Conservation (phyloP, 2,888 invertebrate species). For the Calameuta idolon region DNA sequence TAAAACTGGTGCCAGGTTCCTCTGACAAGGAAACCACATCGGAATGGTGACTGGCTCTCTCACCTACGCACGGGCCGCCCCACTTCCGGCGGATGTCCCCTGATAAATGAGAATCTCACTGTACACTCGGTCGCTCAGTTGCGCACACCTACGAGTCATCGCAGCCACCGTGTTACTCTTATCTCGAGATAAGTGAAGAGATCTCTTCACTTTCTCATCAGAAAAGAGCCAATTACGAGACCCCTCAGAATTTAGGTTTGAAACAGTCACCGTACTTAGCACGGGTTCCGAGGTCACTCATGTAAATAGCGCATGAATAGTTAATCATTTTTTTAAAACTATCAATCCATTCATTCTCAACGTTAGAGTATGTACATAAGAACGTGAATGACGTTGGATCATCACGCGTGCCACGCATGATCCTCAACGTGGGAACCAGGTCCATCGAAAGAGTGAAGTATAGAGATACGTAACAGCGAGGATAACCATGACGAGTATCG, state of each 20-base stretch:
- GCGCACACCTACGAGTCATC: slow-evolving; percentile 31
- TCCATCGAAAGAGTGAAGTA: background rate
- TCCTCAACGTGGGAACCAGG: background rate
- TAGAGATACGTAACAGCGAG: background rate
- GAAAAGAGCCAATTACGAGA: background rate
- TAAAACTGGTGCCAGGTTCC: background rate
- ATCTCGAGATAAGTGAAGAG: background rate
- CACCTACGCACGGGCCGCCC: slow-evolving; percentile 63
- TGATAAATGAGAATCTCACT: slow-evolving; percentile 64
- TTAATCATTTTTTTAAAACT: background rate
- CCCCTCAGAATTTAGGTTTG: background rate
- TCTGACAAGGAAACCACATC: slow-evolving; percentile 8
- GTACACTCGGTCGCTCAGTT: slow-evolving; percentile 30
- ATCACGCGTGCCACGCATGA: background rate
- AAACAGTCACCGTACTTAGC: background rate
- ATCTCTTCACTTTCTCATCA: background rate
- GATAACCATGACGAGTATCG: background rate
- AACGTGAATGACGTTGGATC: background rate
- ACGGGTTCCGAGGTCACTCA: background rate
- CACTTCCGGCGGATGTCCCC: slow-evolving; percentile 66
- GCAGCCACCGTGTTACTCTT: background rate
- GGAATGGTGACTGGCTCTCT: slow-evolving; percentile 17
- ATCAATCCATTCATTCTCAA: background rate
- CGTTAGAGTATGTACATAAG: background rate
- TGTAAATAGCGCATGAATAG: background rate